These are phyloP conservation scores for Brienomyrus brachyistius DNA, from an alignment of 2,113 vertebrate species.

Conservation along the genomic window DNA sequence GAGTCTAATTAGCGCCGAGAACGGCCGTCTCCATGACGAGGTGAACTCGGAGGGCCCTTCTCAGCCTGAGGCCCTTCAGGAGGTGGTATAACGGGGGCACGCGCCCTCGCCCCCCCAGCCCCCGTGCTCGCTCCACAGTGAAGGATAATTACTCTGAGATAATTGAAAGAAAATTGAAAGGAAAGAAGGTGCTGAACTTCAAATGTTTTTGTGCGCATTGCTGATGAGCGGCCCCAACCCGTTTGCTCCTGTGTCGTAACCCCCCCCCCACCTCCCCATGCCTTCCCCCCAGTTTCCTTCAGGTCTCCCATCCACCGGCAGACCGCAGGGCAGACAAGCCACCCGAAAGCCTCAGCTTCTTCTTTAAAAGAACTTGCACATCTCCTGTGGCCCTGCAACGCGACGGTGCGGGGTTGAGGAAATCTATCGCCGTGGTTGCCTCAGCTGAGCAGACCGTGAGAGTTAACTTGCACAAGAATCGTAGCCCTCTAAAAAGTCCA, in stretches of 20 bases:
- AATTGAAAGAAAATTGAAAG: constrained; percentile 26
- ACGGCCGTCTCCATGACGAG: constrained; percentile 44
- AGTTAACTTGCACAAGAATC: neutral
- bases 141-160: constrained; percentile 29
- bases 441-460: neutral
- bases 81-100: constrained; percentile 48
- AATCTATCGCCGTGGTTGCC: neutral
- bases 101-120: constrained; percentile 19
- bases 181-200: constrained; percentile 39
- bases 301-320: neutral
- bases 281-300: neutral
- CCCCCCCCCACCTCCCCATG: neutral
- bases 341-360: neutral
- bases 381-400: neutral
- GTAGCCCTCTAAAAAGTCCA: constrained; percentile 11
- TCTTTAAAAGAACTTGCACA: neutral
- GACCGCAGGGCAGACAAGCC: neutral
- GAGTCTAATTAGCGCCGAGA: constrained; percentile 48
- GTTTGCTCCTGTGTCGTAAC: neutral
- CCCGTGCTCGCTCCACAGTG: neutral
- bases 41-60: constrained; percentile 42
- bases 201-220: constrained; percentile 30
- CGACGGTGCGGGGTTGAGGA: neutral
- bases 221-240: neutral
- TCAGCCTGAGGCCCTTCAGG: constrained; percentile 43